Conservation (phyloP, 1,140 invertebrate genomes). For the Drosophila santomea region DNA sequence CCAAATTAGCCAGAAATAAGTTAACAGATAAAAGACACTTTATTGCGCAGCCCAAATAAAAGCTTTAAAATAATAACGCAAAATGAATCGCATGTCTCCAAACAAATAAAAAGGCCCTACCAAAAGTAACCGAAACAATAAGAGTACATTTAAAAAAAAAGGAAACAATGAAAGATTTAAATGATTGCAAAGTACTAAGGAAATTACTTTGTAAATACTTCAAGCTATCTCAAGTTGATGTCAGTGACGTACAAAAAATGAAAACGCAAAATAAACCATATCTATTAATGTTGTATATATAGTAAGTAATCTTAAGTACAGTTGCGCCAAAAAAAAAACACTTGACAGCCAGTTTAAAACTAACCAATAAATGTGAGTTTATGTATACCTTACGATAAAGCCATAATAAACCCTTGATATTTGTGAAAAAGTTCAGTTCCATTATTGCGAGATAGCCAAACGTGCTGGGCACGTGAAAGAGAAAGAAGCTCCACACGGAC, state of each 20-base stretch:
- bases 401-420: slow-evolving; percentile 65
- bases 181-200: slow-evolving; percentile 47
- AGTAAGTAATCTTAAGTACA: slow-evolving; percentile 58
- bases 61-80: slow-evolving; percentile 50
- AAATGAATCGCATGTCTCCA: slow-evolving; percentile 15
- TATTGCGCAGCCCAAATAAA: slow-evolving; percentile 12
- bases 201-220: slow-evolving; percentile 51
- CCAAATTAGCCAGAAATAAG: background rate
- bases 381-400: slow-evolving; percentile 61
- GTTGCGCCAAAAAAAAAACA: slow-evolving; percentile 55
- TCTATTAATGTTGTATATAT: slow-evolving; percentile 60
- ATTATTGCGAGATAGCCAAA: slow-evolving; percentile 39
- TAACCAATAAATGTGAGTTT: slow-evolving; percentile 70
- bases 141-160: slow-evolving; percentile 8
- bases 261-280: slow-evolving; percentile 48
- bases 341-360: slow-evolving; percentile 33
- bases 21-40: background rate
- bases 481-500: slow-evolving; percentile 12
- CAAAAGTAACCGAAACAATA: slow-evolving; percentile 37
- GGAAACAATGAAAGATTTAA: slow-evolving; percentile 50
- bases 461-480: slow-evolving; percentile 63
- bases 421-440: slow-evolving; percentile 38
- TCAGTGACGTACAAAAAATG: slow-evolving; percentile 17
- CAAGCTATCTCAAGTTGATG: slow-evolving; percentile 6
- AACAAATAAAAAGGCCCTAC: background rate